A percentile compares a stretch with the other conserved stretches of the same genome.
Conservation (phyloP, 2,113 vertebrate genomes). For the Bambusicola thoracicus region DNA sequence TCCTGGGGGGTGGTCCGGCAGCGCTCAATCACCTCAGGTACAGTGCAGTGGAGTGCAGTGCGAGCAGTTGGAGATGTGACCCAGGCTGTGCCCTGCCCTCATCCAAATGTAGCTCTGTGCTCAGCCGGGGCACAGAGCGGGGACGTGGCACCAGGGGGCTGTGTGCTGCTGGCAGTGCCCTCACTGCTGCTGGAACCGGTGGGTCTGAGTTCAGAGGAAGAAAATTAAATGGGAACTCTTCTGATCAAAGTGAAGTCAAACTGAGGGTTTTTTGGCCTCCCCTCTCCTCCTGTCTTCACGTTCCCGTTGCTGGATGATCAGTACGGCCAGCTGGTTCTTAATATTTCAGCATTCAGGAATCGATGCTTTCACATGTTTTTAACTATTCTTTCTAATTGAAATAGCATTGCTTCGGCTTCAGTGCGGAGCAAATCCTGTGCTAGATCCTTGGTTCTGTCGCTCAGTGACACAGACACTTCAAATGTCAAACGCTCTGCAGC, state of each 20-base stretch:
- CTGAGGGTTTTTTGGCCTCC: neutral
- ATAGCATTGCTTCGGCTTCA: neutral
- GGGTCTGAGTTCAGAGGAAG: neutral
- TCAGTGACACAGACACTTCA: neutral
- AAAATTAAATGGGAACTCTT: neutral
- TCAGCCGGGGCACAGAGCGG: neutral
- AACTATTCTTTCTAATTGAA: neutral
- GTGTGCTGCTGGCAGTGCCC: neutral
- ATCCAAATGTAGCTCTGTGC: neutral
- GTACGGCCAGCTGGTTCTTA: neutral
- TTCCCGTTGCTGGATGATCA: neutral
- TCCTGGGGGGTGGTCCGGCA: neutral
- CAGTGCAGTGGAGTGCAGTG: neutral
- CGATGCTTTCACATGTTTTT: neutral
- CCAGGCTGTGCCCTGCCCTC: neutral
- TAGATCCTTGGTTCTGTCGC: neutral
- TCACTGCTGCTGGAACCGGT: neutral
- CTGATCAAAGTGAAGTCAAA: neutral
- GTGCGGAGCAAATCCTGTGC: neutral
- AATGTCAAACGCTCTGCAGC: neutral
- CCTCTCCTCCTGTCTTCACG: neutral
- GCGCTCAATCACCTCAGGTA: neutral
- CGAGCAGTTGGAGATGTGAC: rapidly evolving
- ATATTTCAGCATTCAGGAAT: neutral
- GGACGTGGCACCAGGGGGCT: neutral